Evolutionary conservation across 2,888 invertebrate genomes (phyloP), one percentile per base, ranked within the genome.

Genomic region (Cataglyphis altisquamis): DNA sequence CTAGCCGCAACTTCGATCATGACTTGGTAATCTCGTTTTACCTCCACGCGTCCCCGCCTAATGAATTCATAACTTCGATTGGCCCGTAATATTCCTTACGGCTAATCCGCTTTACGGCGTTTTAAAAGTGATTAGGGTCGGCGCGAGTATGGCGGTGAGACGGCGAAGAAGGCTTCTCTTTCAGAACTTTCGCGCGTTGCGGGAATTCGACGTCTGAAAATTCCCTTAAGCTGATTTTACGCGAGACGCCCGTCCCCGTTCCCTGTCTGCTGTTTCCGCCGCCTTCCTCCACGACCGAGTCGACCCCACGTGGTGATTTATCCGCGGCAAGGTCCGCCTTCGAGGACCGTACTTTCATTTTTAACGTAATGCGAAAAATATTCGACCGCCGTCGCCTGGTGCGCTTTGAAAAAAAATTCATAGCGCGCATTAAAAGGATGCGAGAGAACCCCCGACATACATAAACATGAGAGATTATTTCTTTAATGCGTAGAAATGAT

Each of bases 61-160:
- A 87, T 91, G 88, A 90, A 90, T 91, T 91, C 90, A 87, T 87
- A 91, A 89, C 83, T 80, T 84, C 87, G 88, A 91, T 88, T 82
- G 84, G 78, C 48, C 84, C 66, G 77, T 72, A 86, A 87, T 91
- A 88, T 89, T 87, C 86, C 70, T 82, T 82, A 80, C 64, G 84
- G 70, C 74, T 89, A 89, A 91, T 91, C 87, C 84, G 75, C 66
- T 86, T 86, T 86, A 84, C 68, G 82, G 86, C 78, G 72, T 88
- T 91, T 90, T 88, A 88, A 91, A 88, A 89, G 83, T 86, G 87
- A 91, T 90, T 88, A 88, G 70, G 84, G 83, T n/a, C 45, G 82
- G 64, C 72, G 70, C n/a, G 12, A 45, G 45, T 6, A 15, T 32
- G 41, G 21, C 21, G 18, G 6, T 10, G 15, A 21, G 9, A 15